phyloP scores from a whole-genome alignment of 2,888 invertebrate genomes.

The Orthosia cruda region DNA sequence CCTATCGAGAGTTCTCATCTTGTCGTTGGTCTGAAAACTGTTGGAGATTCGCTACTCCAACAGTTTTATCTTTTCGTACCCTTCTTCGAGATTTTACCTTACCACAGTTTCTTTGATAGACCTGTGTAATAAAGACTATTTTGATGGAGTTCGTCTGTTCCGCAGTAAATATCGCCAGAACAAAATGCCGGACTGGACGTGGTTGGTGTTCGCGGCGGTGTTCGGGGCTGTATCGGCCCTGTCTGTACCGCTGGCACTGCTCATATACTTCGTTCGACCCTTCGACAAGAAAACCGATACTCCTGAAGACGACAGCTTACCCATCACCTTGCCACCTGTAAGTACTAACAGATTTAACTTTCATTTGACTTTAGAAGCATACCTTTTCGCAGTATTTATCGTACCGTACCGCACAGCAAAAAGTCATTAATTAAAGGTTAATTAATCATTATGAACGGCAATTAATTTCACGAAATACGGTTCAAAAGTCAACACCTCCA shows the following conservation, averaged over 20 bases:
- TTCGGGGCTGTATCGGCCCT: slow-evolving; percentile 85
- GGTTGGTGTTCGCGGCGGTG: slow-evolving; percentile 85
- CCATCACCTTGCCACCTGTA: slow-evolving; percentile 86
- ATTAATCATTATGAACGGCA: background rate
- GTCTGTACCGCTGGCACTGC: slow-evolving; percentile 81
- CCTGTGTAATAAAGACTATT: background rate
- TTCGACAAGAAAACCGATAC: slow-evolving; percentile 80
- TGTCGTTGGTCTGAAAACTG: slow-evolving; percentile 6
- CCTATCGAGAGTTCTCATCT: slow-evolving; percentile 28
- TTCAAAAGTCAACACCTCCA: background rate
- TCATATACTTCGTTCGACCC: slow-evolving; percentile 84
- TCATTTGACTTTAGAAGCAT: background rate
- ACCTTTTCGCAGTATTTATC: background rate
- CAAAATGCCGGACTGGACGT: slow-evolving; percentile 89
- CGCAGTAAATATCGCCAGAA: slow-evolving; percentile 66
- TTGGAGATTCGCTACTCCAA: background rate
- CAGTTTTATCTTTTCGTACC: slow-evolving; percentile 2
- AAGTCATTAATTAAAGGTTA: background rate
- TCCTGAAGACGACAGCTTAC: slow-evolving; percentile 78
- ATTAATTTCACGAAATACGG: background rate
- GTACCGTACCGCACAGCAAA: no score
- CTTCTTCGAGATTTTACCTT: slow-evolving; percentile 1
- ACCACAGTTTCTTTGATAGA: background rate
- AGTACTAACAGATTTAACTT: slow-evolving; percentile 64
- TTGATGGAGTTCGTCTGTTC: slow-evolving; percentile 18